Conservation (phyloP, 2,797 vertebrate species). For the Microctenopoma lineatum region DNA sequence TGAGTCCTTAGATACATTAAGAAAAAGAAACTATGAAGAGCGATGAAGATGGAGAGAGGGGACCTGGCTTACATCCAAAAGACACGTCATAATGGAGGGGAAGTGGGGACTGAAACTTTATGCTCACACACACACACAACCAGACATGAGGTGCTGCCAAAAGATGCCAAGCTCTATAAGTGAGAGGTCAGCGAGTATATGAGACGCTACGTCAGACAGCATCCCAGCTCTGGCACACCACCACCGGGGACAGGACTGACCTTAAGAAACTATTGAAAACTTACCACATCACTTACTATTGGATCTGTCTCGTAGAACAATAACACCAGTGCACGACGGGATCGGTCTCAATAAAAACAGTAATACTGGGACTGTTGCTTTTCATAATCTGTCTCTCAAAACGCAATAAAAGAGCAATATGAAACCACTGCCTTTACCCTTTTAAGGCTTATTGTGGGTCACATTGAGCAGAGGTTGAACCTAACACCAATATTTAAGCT, state of each 20-base stretch:
- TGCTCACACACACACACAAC: conserved; percentile 4
- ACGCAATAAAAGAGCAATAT: background rate
- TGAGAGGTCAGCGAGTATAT: conserved; percentile 48
- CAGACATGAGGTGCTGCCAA: conserved; percentile 19
- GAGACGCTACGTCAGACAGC: conserved; percentile 65
- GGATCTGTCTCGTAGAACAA: background rate
- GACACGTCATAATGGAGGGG: conserved; percentile 56
- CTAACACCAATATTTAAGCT: background rate
- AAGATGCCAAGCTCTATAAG: conserved; percentile 56
- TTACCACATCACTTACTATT: conserved; percentile 7
- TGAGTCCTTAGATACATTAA: conserved; percentile 61
- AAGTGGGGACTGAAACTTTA: conserved; percentile 50
- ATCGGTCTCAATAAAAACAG: background rate
- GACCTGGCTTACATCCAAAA: conserved; percentile 59
- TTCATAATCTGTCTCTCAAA: background rate
- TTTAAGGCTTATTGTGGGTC: background rate
- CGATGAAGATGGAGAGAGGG: conserved; percentile 47
- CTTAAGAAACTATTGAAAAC: conserved; percentile 33
- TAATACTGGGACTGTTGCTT: background rate
- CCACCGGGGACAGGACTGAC: conserved; percentile 20
- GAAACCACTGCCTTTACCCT: background rate
- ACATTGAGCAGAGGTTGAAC: background rate
- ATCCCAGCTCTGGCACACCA: conserved; percentile 25
- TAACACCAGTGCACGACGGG: background rate
- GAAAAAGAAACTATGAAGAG: conserved; percentile 29